These are phyloP conservation scores for Mormyrops boulengeri DNA, from an alignment of 2,797 vertebrate genomes.

Conservation along the genomic window DNA sequence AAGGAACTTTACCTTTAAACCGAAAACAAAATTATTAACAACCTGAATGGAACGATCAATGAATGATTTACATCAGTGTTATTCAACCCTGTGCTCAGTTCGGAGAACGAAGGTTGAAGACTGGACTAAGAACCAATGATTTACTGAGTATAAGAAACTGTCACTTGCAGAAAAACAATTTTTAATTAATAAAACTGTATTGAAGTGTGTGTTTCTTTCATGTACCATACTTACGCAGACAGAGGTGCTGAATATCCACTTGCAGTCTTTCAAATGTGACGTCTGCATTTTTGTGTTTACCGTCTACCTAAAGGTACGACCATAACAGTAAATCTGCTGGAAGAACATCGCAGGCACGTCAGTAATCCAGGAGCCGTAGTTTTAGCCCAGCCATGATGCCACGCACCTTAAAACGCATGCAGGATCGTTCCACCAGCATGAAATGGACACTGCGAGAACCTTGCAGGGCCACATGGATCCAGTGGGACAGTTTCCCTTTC, in stretches of 20 bases:
- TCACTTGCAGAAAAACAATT: background rate
- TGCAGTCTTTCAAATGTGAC: constrained; percentile 82
- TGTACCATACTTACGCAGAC: constrained; percentile 68
- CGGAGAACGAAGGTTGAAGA: background rate
- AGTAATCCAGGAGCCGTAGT: background rate
- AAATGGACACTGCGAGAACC: constrained; percentile 68
- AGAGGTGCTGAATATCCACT: constrained; percentile 92
- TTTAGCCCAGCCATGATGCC: background rate
- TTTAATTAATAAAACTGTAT: background rate
- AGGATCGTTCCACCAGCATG: constrained; percentile 85
- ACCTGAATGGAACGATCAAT: background rate
- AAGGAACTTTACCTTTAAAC: constrained; percentile 70
- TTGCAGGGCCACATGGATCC: constrained; percentile 80
- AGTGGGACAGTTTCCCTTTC: constrained; percentile 90
- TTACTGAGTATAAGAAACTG: background rate
- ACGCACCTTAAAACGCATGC: constrained; percentile 84
- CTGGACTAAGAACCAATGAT: background rate
- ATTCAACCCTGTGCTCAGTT: background rate
- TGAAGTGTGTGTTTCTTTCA: background rate
- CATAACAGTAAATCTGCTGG: background rate
- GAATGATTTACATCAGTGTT: background rate
- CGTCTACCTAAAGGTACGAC: constrained; percentile 73
- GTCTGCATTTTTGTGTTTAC: constrained; percentile 74
- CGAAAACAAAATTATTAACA: background rate
- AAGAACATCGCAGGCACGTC: background rate